Percentiles rank a stretch among this genome's conserved stretches.
phyloP scores from a whole-genome alignment of 2,888 invertebrate genomes.

The Microdon myrmicae region DNA sequence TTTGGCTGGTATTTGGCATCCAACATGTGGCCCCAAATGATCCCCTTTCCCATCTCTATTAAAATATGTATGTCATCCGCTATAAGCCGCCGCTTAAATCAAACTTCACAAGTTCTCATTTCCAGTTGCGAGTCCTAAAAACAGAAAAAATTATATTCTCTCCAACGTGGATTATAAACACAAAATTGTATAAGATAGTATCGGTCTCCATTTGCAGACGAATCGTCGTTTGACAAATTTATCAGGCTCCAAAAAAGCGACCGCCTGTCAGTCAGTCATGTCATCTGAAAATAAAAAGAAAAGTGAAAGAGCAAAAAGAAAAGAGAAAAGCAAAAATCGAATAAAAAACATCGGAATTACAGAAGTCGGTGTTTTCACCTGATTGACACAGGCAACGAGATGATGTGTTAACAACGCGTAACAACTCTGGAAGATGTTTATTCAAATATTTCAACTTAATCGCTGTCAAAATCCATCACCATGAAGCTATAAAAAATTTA shows the following conservation, averaged over 20 bases:
- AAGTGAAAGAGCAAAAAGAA: too few relatives aligned
- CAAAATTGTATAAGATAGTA: conserved; percentile 28
- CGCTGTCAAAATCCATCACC: conserved; percentile 30
- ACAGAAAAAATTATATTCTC: background rate
- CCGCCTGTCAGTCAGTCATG: conserved; percentile 14
- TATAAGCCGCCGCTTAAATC: conserved; percentile 12
- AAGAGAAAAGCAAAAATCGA: conserved; percentile 4
- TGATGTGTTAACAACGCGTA: conserved; percentile 20
- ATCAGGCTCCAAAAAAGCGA: too few relatives aligned
- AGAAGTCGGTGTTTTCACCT: conserved; percentile 29
- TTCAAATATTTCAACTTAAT: conserved; percentile 39
- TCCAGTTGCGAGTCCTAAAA: conserved; percentile 2
- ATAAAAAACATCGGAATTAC: conserved; percentile 1
- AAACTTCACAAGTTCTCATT: conserved; percentile 31
- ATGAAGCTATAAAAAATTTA: conserved; percentile 16
- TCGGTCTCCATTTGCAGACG: conserved; percentile 22
- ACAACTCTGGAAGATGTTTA: conserved; percentile 32
- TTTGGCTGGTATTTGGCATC: conserved; percentile 21
- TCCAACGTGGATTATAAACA: conserved; percentile 19
- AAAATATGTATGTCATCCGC: conserved; percentile 8
- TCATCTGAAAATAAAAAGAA: conserved; percentile 13
- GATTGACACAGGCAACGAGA: conserved; percentile 30
- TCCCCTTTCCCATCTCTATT: conserved; percentile 25
- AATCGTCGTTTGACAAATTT: conserved; percentile 39
- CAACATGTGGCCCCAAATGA: conserved; percentile 21